phyloP scores from a whole-genome alignment of 2,797 vertebrate species.

The Rhabdophis nuchalis region DNA sequence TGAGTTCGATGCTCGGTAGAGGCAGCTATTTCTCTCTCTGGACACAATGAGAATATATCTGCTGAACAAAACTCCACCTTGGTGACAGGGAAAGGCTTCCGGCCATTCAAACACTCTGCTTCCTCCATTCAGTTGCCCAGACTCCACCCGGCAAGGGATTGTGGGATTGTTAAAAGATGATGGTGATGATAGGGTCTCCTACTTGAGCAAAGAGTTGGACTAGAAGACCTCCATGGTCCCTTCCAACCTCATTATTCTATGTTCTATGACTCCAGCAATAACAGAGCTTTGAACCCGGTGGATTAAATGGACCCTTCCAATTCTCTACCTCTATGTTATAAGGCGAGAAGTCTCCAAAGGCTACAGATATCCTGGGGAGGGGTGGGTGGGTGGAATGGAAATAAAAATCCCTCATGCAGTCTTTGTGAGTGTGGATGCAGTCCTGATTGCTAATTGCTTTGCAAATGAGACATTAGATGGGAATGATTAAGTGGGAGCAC shows the following conservation, averaged over 20 bases:
- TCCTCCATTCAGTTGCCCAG: too few species aligned
- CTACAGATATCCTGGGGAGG: neutral
- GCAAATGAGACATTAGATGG: conserved; percentile 9
- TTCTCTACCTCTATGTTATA: neutral
- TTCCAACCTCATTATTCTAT: neutral
- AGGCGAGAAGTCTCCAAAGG: neutral
- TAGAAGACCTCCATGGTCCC: neutral
- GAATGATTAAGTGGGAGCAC: conserved; percentile 10
- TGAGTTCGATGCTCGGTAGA: too few species aligned
- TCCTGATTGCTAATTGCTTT: conserved; percentile 20
- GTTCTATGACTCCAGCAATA: neutral
- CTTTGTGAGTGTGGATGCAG: neutral
- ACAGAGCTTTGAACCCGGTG: neutral
- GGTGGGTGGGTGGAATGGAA: neutral
- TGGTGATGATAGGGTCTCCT: too few species aligned
- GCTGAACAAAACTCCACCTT: too few species aligned
- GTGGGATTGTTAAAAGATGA: too few species aligned
- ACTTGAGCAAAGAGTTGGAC: too few species aligned
- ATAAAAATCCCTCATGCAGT: neutral
- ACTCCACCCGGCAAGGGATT: too few species aligned
- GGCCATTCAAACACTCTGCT: too few species aligned
- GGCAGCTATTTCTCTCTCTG: too few species aligned
- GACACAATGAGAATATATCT: too few species aligned
- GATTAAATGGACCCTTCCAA: neutral
- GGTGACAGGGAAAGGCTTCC: too few species aligned